Evolutionary conservation across 2,888 invertebrate species (phyloP), one percentile per base, ranked within the genome.

Genomic region (Dolichopus griseipennis): DNA sequence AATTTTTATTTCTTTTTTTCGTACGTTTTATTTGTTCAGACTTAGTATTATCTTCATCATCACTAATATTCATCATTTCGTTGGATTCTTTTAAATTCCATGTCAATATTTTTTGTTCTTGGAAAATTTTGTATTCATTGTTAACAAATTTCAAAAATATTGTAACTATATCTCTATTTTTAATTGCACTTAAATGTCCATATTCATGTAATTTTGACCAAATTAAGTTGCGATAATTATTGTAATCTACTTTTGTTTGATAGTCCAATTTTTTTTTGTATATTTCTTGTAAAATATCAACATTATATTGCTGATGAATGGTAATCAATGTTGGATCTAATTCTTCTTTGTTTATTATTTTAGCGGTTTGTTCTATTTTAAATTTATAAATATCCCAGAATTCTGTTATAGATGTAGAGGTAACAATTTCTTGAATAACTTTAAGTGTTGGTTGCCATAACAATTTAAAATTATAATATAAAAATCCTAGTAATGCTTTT

Each of bases 381-480:
- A 82, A 78, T 43, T 86, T 82, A 74, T 89, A 93, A 61, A 88
- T 82, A 0, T 83, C 80, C 93, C 93, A 94, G 81, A 93, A 93
- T 34, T 85, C 82, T n/a, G 85, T 81, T 1, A 81, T 75, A 0
- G 83, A 76, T 75, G 90, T 78, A 74, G 84, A 84, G 18, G 9
- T 64, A 0, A 92, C 91, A 77, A 91, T 91, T 0, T 89, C 85
- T 1, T 88, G 85, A 65, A 97, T 87, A 62, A 95, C 84, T 75
- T 90, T 87, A 20, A 85, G 83, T 0, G 91, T 84, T 0, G 95
- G 93, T 71, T 91, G 90, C 97, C 97, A 97, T 0, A 97, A 78
- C 18, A 94, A 83, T 73, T 92, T 90, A 75, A 97, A 96, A 78
- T 96, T 96, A 22, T 91, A 84, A 78, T 91, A 92, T 66, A 96